Percentiles rank a stretch among this genome's conserved stretches.
Conservation (phyloP, 2,113 vertebrate species). For the Pongo abelii region DNA sequence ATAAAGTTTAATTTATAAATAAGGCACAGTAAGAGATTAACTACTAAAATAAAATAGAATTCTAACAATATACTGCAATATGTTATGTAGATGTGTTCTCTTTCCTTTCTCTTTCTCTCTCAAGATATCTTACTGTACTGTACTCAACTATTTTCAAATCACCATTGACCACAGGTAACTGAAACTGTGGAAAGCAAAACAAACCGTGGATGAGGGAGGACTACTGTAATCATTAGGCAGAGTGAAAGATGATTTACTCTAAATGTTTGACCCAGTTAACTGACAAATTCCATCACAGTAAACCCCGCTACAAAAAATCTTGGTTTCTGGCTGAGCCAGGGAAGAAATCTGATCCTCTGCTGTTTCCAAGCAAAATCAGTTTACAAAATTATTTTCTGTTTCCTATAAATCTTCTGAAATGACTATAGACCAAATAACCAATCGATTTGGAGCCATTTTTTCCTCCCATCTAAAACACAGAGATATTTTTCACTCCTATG, state of each 20-base stretch:
- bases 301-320: constrained; percentile 16
- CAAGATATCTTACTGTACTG: background rate
- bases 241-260: background rate
- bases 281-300: constrained; percentile 30
- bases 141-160: background rate
- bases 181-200: background rate
- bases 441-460: constrained; percentile 73
- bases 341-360: constrained; percentile 49
- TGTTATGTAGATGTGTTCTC: background rate
- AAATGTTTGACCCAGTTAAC: constrained; percentile 27
- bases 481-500: constrained; percentile 67
- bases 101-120: background rate
- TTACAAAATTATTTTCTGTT: constrained; percentile 78
- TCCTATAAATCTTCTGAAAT: constrained; percentile 68
- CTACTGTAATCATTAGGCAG: background rate
- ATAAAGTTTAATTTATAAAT: background rate
- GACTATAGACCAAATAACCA: constrained; percentile 67
- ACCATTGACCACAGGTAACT: background rate
- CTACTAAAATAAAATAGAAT: background rate
- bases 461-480: constrained; percentile 57
- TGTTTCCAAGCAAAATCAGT: constrained; percentile 70
- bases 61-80: background rate
- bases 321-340: background rate
- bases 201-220: background rate
- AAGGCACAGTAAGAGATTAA: background rate